A percentile compares a stretch with the other conserved stretches of the same genome.
These are phyloP conservation scores for Yponomeuta evonymella DNA, from an alignment of 2,888 invertebrate genomes.

Conservation along the genomic window DNA sequence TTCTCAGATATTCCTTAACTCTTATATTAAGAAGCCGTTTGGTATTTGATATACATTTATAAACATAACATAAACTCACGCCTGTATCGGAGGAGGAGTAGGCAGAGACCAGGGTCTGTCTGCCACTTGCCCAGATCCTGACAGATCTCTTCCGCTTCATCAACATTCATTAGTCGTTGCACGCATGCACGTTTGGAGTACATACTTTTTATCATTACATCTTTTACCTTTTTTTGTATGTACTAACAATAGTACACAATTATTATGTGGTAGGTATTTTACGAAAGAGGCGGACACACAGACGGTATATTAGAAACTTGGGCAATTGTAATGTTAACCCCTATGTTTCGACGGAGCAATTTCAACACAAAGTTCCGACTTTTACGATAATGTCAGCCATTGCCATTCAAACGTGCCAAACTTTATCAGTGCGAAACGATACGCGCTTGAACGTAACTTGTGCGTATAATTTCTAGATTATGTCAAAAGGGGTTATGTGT, in stretches of 20 bases:
- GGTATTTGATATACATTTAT: too few species aligned
- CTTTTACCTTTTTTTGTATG: too few species aligned
- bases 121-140: too few species aligned
- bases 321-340: slow-evolving; percentile 72
- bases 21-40: too few species aligned
- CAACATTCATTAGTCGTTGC: too few species aligned
- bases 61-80: too few species aligned
- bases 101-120: too few species aligned
- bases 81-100: too few species aligned
- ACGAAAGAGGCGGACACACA: slow-evolving; percentile 59
- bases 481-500: slow-evolving; percentile 2
- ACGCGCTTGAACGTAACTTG: slow-evolving; percentile 40
- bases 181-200: too few species aligned
- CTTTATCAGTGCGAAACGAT: slow-evolving; percentile 73
- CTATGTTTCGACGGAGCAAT: slow-evolving; percentile 70
- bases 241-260: slow-evolving; percentile 25
- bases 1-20: too few species aligned
- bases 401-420: slow-evolving; percentile 74
- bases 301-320: slow-evolving; percentile 70
- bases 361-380: slow-evolving; percentile 71
- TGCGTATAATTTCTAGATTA: slow-evolving; percentile 16
- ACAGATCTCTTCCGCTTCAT: too few species aligned
- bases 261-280: slow-evolving; percentile 59
- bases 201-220: too few species aligned
- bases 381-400: slow-evolving; percentile 76